Conservation (phyloP, 2,888 invertebrate species). For the Agrilus cyanescens region DNA sequence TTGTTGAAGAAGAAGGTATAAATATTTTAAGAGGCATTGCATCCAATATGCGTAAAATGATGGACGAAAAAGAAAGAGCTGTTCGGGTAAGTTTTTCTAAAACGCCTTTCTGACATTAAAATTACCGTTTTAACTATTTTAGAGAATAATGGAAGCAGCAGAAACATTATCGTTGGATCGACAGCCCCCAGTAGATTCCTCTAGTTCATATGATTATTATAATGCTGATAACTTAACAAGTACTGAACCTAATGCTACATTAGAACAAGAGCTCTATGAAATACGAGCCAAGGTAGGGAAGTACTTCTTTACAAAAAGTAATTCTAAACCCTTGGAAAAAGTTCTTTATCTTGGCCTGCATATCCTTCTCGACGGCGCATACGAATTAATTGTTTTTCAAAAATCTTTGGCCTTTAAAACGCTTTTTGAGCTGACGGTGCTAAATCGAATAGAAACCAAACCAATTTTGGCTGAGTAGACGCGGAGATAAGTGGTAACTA, state of each 20-base stretch:
- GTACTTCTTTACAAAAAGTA: too few relatives aligned
- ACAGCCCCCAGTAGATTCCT: conserved; percentile 22
- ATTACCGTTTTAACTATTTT: conserved; percentile 11
- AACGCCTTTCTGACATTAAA: conserved; percentile 16
- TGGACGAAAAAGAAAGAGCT: conserved; percentile 74
- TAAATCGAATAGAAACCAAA: too few relatives aligned
- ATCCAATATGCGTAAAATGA: conserved; percentile 69
- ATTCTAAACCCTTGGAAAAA: too few relatives aligned
- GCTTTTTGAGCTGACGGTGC: too few relatives aligned
- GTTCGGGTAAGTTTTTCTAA: conserved; percentile 53
- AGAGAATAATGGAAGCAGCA: conserved; percentile 31
- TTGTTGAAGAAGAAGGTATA: conserved; percentile 58
- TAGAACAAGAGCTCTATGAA: conserved; percentile 6
- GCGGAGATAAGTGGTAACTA: too few relatives aligned
- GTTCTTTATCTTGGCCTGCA: too few relatives aligned
- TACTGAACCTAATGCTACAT: conserved; percentile 25
- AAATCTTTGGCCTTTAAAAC: too few relatives aligned
- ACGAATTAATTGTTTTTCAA: too few relatives aligned
- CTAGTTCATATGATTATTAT: conserved; percentile 50
- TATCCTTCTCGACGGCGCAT: conserved; percentile 2
- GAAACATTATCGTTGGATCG: conserved; percentile 28
- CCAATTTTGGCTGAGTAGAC: too few relatives aligned
- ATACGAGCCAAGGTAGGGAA: conserved; percentile 6
- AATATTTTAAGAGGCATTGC: conserved; percentile 69
- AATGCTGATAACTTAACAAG: conserved; percentile 54